Evolutionary conservation across 2,888 invertebrate genomes (phyloP).

Genomic region (Onchidella celtica): DNA sequence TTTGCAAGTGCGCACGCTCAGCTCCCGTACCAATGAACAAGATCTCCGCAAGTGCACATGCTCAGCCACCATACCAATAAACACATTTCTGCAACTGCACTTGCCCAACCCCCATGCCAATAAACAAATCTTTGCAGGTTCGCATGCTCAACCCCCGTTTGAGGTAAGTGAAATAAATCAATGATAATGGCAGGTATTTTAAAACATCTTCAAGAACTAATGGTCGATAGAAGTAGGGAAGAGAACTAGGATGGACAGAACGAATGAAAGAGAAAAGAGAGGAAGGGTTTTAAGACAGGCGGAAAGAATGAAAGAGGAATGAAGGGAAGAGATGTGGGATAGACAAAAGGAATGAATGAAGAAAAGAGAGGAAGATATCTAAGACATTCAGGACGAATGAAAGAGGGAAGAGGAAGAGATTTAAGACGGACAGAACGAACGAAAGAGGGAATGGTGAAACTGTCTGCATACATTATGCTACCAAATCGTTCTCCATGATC

Average conservation of each 20-base stretch:
- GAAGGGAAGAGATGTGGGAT: neutral
- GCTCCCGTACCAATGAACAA: no score
- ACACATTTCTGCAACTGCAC: no score
- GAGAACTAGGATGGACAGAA: neutral
- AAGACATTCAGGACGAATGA: neutral
- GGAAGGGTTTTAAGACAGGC: neutral
- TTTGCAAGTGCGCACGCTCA: no score
- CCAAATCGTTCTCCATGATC: slow-evolving; percentile 38
- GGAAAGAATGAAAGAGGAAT: neutral
- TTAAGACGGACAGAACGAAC: neutral
- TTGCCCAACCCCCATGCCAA: no score
- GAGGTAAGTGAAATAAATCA: no score
- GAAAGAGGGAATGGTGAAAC: neutral
- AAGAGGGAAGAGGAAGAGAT: neutral
- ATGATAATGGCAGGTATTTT: no score
- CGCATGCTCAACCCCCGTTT: no score
- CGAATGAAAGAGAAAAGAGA: neutral
- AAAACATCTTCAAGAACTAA: no score
- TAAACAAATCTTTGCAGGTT: no score
- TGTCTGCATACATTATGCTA: neutral
- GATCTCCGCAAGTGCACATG: no score
- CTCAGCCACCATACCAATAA: no score
- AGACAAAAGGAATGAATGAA: neutral
- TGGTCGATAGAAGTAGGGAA: neutral
- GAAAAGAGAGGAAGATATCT: neutral